phyloP scores from a whole-genome alignment of 2,113 vertebrate species.

The Toxotes chatareus region DNA sequence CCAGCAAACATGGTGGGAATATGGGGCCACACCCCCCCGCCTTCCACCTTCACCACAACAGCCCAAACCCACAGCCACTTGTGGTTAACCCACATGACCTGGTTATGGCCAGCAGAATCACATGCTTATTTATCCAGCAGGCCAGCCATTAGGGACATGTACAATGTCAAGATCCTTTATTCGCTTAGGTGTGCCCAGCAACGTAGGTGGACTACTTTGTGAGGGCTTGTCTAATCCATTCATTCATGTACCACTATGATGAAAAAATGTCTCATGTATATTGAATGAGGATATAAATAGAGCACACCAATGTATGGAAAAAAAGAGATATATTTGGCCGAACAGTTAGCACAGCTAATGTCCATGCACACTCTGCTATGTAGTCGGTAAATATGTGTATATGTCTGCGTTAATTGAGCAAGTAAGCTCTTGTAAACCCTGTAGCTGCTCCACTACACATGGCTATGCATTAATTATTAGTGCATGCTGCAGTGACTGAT shows the following conservation, averaged over 20 bases:
- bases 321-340: conserved; percentile 60
- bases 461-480: conserved; percentile 75
- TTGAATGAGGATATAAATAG: conserved; percentile 83
- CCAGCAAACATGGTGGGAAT: conserved; percentile 49
- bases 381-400: conserved; percentile 40
- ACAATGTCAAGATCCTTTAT: conserved; percentile 53
- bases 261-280: conserved; percentile 75
- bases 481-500: conserved; percentile 73
- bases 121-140: conserved; percentile 57
- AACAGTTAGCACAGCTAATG: conserved; percentile 50
- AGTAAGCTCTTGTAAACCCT: conserved; percentile 44
- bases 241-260: conserved; percentile 71
- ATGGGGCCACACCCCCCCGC: conserved; percentile 46
- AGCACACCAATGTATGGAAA: conserved; percentile 56
- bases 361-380: conserved; percentile 11
- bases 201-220: conserved; percentile 47
- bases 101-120: conserved; percentile 60
- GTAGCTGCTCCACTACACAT: conserved; percentile 64
- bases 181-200: conserved; percentile 50
- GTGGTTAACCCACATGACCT: conserved; percentile 75
- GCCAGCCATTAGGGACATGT: conserved; percentile 49
- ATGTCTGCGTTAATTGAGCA: conserved; percentile 45
- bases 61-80: conserved; percentile 70
- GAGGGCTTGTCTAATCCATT: conserved; percentile 56
- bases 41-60: conserved; percentile 69